Evolutionary conservation across 2,113 vertebrate genomes (phyloP).

Genomic region (Polypterus bichir): DNA sequence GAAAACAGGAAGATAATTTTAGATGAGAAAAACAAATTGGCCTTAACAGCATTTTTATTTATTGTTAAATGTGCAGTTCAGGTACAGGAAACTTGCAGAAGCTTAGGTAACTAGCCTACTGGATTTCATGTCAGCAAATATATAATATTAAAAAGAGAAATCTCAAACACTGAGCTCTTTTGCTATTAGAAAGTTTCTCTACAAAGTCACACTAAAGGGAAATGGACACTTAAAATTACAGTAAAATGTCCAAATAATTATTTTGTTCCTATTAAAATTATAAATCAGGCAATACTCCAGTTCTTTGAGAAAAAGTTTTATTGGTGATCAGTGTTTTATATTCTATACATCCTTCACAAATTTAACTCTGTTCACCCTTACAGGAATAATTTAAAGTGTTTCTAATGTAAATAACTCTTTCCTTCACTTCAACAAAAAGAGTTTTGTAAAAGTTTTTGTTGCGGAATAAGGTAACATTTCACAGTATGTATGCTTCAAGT

Average conservation of each 20-base stretch:
- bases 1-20: background rate
- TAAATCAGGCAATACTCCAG: slow-evolving; percentile 56
- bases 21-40: background rate
- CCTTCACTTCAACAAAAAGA: slow-evolving; percentile 69
- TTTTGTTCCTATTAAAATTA: slow-evolving; percentile 10
- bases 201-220: no score
- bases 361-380: slow-evolving; percentile 61
- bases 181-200: no score
- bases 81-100: no score
- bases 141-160: no score
- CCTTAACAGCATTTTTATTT: background rate
- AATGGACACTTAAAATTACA: no score
- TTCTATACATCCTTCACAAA: slow-evolving; percentile 88
- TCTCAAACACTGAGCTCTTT: no score
- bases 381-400: slow-evolving; percentile 68
- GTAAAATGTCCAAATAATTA: background rate
- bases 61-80: no score
- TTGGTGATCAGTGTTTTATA: slow-evolving; percentile 77
- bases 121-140: no score
- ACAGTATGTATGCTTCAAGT: slow-evolving; percentile 97
- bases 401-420: slow-evolving; percentile 32
- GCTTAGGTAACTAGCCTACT: no score
- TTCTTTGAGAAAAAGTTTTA: slow-evolving; percentile 79
- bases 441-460: slow-evolving; percentile 73
- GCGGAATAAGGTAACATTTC: slow-evolving; percentile 95